phyloP scores from a whole-genome alignment of 2,797 vertebrate genomes.

The Emys orbicularis region DNA sequence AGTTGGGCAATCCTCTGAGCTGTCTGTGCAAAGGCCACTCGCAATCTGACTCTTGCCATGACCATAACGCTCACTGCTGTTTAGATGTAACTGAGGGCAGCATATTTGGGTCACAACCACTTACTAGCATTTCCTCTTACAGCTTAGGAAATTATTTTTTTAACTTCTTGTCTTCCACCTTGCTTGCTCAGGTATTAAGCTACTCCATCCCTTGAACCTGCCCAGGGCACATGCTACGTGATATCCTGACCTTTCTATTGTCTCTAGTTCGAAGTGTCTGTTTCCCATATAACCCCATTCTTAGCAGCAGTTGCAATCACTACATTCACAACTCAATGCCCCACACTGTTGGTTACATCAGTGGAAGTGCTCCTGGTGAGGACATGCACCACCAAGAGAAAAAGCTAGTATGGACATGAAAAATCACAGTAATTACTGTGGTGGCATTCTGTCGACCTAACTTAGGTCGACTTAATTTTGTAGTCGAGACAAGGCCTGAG shows the following conservation, averaged over 20 bases:
- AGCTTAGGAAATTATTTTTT: background rate
- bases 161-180: background rate
- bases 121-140: background rate
- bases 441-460: background rate
- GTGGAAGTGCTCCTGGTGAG: background rate
- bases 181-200: background rate
- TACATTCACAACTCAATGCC: background rate
- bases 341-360: background rate
- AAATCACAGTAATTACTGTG: background rate
- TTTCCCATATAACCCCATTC: background rate
- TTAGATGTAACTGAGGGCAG: background rate
- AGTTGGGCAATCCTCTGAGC: background rate
- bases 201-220: background rate
- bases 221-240: background rate
- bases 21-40: background rate
- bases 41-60: background rate
- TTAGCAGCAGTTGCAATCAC: background rate
- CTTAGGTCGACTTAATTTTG: background rate
- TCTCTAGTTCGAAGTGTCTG: background rate
- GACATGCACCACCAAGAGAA: background rate
- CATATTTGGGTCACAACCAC: background rate
- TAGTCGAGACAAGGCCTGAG: background rate
- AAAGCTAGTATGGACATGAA: background rate
- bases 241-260: background rate
- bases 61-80: too few species aligned